Conservation (phyloP, 2,888 invertebrate genomes). For the Macrosiphum euphorbiae region DNA sequence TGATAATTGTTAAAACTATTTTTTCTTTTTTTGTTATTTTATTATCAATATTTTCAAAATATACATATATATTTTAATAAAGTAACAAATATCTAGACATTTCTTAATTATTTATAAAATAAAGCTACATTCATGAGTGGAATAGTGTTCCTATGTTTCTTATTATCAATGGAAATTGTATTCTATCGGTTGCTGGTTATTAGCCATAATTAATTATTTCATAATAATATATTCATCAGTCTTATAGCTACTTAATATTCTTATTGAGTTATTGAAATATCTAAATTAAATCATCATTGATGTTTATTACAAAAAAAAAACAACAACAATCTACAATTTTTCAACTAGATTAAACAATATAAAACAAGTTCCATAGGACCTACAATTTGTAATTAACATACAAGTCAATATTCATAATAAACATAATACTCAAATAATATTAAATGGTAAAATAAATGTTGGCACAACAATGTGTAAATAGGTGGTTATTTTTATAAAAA, state of each 20-base stretch:
- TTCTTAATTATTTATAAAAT: constrained; percentile 39
- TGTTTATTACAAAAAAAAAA: constrained; percentile 44
- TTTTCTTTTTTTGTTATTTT: constrained; percentile 49
- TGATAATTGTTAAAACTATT: neutral
- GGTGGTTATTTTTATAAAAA: constrained; percentile 17
- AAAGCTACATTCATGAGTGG: neutral
- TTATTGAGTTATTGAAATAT: constrained; percentile 2
- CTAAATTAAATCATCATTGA: constrained; percentile 11
- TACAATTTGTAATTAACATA: constrained; percentile 3
- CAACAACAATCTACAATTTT: constrained; percentile 36
- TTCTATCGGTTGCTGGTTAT: neutral
- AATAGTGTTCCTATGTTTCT: neutral
- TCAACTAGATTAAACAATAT: neutral
- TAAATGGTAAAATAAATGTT: constrained; percentile 35
- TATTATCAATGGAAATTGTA: neutral
- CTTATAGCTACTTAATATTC: constrained; percentile 47
- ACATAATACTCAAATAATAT: constrained; percentile 18
- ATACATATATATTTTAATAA: constrained; percentile 39
- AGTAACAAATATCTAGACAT: constrained; percentile 33
- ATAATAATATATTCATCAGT: constrained; percentile 50
- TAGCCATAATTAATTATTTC: constrained; percentile 34
- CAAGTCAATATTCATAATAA: neutral
- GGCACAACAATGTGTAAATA: constrained; percentile 49
- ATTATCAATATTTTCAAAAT: constrained; percentile 44
- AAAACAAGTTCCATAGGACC: constrained; percentile 48